A percentile compares a stretch with the other conserved stretches of the same genome.
Evolutionary conservation across 1,140 invertebrate genomes (phyloP).

Genomic region (Pseudomyrmex cubaensis): DNA sequence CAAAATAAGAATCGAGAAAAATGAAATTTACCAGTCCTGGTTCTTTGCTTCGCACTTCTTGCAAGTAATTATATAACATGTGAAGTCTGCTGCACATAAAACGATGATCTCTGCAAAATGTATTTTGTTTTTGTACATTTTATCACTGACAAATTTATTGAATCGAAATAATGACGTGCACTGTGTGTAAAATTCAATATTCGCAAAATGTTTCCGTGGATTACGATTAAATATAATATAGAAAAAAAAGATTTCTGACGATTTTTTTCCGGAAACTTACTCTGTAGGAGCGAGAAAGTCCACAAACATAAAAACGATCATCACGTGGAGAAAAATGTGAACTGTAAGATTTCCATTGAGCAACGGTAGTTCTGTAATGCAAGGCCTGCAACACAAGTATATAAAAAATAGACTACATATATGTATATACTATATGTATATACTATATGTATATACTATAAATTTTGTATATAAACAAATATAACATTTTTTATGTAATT

Average conservation of each 20-base stretch:
- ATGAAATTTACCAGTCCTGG: conserved; percentile 78
- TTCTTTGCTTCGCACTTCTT: conserved; percentile 77
- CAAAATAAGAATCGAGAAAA: background rate
- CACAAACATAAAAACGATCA: background rate
- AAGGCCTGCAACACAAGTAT: conserved; percentile 23
- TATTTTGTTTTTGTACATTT: background rate
- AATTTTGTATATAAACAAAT: background rate
- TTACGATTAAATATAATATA: too few relatives aligned
- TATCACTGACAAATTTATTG: background rate
- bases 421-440: too few relatives aligned
- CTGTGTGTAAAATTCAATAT: too few relatives aligned
- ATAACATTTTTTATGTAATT: background rate
- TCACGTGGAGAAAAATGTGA: background rate
- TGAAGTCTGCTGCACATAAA: conserved; percentile 9
- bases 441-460: background rate
- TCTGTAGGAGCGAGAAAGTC: conserved; percentile 12
- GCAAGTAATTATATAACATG: conserved; percentile 70
- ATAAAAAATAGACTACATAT: too few relatives aligned
- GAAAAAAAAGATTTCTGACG: too few relatives aligned
- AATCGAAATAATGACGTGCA: too few relatives aligned
- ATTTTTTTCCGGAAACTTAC: conserved; percentile 19
- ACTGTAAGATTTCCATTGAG: background rate
- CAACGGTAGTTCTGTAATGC: background rate
- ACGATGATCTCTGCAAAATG: conserved; percentile 73
- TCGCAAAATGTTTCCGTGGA: too few relatives aligned